phyloP scores from a whole-genome alignment of 2,888 invertebrate species.

The Stramonita haemastoma region DNA sequence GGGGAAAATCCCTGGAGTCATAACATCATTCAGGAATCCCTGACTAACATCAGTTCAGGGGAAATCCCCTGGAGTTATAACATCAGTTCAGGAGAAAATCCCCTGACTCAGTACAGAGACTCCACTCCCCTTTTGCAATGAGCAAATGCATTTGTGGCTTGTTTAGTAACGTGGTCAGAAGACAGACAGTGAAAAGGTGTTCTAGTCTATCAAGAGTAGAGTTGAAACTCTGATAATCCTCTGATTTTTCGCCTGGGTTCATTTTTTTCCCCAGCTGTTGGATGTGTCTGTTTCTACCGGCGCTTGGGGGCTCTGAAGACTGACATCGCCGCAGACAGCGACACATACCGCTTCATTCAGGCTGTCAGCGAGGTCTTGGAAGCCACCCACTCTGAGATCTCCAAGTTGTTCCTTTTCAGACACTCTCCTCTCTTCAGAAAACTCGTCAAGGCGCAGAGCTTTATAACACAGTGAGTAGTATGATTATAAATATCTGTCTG shows the following conservation, averaged over 20 bases:
- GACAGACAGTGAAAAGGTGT: too few relatives aligned
- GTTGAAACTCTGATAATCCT: background rate
- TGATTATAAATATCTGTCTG: background rate
- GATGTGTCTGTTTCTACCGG: constrained; percentile 73
- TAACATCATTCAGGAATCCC: too few relatives aligned
- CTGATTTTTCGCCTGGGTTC: background rate
- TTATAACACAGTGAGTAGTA: constrained; percentile 53
- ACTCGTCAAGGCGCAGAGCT: constrained; percentile 54
- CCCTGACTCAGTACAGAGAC: too few relatives aligned
- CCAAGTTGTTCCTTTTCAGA: constrained; percentile 68
- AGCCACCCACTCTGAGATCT: constrained; percentile 69
- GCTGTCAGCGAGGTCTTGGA: constrained; percentile 70
- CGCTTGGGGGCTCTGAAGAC: constrained; percentile 71
- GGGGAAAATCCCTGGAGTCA: too few relatives aligned
- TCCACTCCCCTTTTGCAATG: too few relatives aligned
- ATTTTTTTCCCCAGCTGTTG: constrained; percentile 65
- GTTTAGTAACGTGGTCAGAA: too few relatives aligned
- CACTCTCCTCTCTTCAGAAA: constrained; percentile 58
- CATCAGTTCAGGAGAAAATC: too few relatives aligned
- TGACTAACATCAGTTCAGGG: too few relatives aligned
- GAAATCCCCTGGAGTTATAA: too few relatives aligned
- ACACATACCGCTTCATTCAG: constrained; percentile 67
- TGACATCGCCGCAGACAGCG: constrained; percentile 50
- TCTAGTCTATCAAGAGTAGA: too few relatives aligned
- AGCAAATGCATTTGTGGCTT: too few relatives aligned